Evolutionary conservation across 2,797 vertebrate genomes (phyloP), one percentile per base, ranked within the genome.

Genomic region (Cynopterus sphinx): DNA sequence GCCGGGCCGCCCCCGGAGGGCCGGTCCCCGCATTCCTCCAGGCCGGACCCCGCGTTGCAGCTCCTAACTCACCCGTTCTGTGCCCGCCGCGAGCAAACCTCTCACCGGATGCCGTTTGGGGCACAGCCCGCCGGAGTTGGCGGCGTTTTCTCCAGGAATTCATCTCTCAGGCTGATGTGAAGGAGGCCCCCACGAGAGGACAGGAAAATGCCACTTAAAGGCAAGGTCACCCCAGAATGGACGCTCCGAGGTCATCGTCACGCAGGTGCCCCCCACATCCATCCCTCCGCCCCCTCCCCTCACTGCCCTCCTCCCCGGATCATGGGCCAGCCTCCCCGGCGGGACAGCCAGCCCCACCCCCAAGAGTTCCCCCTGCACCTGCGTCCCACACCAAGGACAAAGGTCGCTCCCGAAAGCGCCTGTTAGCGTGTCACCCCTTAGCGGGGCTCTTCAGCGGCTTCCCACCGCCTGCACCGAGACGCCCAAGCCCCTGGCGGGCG

Each of bases 161-260:
- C 88, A 55, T 49, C 81, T 63, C 33, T 73, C 87, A 78, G 87
- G 70, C 82, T 46, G 0, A 68, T 68, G 63, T 4, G n/a, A 49
- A 87, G 63, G 75, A 78, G 51, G 65, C 70, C 71, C 67, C 85
- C 2, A 3, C 0, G 0, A 82, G 77, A 93, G 57, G 71, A 16
- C 5, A 70, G 95, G 83, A 85, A 91, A 67, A 73, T 67, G 67
- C 16, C 77, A 9, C 86, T 93, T 63, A 73, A 91, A 70, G 71
- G 17, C 78, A 87, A 95, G 83, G 90, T 96, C 90, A 70, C 36
- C 75, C 4, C 3, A 36, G 74, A 61, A 36, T 22, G 19, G 43
- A n/a, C 51, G 51, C 84, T 41, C 79, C 33, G 86, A 28, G 12
- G n/a, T n/a, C n/a, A n/a, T n/a, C n/a, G 41, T 31, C 46, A 83